Base-by-base conservation (phyloP, 2,888 invertebrate species). In the Lasioglossum morio region DNA sequence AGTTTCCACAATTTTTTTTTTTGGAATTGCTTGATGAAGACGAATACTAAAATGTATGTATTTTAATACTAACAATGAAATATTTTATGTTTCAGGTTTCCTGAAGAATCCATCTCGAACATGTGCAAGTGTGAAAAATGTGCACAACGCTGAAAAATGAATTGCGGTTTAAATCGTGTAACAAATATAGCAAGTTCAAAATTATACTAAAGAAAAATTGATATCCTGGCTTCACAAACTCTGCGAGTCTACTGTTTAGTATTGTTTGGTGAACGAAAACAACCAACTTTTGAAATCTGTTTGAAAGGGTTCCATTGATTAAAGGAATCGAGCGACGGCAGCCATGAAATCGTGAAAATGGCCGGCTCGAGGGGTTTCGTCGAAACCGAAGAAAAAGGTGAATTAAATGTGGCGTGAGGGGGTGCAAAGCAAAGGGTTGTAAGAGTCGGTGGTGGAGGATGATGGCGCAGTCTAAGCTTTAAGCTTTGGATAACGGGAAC, bases 401-500 rank as follows among this genome's bases (percentile, higher is more conserved):
- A 72, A 79, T 60, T 46, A 37, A 75, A 72, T 37, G 84, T 60
- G 19, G 92, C 63, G 30, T 89, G 91, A 87, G 79, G 81, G 46
- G 81, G 73, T 63, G 63, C 63, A 63, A 82, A 77, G 46, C 53
- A 81, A 73, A 77, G 73, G 77, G 83, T 79, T 77, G 89, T 72
- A 79, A 72, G 79, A 82, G 72, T 66, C 23, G 72, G 43, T 87
- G 89, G 89, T 85, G 86, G 86, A 88, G 89, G 83, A 81, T 75
- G 84, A 72, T 84, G 88, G 84, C 77, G 85, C 77, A 76, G 88
- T 85, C 81, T 89, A 90, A 91, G 91, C 63, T 79, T 89, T 87
- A 85, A 88, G 93, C 92, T 94, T 90, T 91, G 94, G 93, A 92
- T 94, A 94, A 95, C 92, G 92, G 91, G 91, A 86, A 86, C 87